These are phyloP conservation scores for Eupithecia exiguata DNA, from an alignment of 2,888 invertebrate genomes.

Conservation along the genomic window DNA sequence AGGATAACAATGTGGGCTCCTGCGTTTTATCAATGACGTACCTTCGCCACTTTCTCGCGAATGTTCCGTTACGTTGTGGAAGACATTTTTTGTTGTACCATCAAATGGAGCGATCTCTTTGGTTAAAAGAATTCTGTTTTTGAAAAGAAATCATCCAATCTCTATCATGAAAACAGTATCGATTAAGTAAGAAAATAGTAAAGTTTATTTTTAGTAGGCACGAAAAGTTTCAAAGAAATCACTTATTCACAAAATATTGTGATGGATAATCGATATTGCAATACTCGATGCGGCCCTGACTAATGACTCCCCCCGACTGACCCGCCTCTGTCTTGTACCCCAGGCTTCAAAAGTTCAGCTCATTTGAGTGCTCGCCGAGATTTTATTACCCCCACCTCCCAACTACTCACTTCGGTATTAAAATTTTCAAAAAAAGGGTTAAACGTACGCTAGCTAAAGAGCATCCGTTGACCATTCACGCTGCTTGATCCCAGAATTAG, in stretches of 20 bases:
- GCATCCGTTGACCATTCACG: constrained; percentile 75
- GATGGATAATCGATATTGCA: constrained; percentile 27
- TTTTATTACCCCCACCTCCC: constrained; percentile 83
- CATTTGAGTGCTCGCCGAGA: constrained; percentile 82
- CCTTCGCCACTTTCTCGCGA: not conserved
- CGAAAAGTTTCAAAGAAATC: not conserved
- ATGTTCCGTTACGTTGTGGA: not conserved
- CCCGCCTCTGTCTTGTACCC: constrained; percentile 79
- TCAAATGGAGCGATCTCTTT: too few relatives aligned
- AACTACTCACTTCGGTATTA: constrained; percentile 80
- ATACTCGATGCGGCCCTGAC: constrained; percentile 63
- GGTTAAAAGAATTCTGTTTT: too few relatives aligned
- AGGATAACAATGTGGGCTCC: not conserved
- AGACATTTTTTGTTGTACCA: too few relatives aligned
- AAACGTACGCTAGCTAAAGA: constrained; percentile 74
- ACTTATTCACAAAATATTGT: not conserved
- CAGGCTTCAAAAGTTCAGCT: constrained; percentile 83
- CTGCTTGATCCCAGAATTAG: constrained; percentile 74
- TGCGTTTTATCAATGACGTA: not conserved
- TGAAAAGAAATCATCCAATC: too few relatives aligned
- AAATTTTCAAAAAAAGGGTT: constrained; percentile 70
- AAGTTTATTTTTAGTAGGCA: too few relatives aligned
- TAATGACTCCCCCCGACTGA: constrained; percentile 78
- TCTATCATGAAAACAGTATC: too few relatives aligned
- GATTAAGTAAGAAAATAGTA: too few relatives aligned